Conservation (phyloP, 1,140 invertebrate genomes). For the Pteromalus puparum region DNA sequence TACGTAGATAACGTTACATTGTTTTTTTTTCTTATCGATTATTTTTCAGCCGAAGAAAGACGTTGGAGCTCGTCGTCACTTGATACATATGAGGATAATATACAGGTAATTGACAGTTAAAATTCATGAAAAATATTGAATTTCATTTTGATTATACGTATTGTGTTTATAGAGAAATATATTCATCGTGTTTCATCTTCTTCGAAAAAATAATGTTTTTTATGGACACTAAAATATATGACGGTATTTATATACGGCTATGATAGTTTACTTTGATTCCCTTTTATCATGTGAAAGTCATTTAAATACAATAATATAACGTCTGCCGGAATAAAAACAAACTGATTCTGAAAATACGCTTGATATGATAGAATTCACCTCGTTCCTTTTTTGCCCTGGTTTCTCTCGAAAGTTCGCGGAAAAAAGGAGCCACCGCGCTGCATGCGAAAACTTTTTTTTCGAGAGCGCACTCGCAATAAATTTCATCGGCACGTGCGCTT, state of each 20-base stretch:
- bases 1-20: too few relatives aligned
- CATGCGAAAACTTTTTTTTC: neutral
- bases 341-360: neutral
- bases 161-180: constrained; percentile 31
- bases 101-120: constrained; percentile 43
- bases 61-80: neutral
- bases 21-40: neutral
- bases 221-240: constrained; percentile 12
- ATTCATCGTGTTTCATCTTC: constrained; percentile 3
- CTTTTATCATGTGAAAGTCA: constrained; percentile 9
- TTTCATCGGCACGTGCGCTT: neutral
- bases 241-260: neutral
- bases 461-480: neutral
- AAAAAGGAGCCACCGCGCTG: neutral
- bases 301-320: too few relatives aligned
- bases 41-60: neutral
- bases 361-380: neutral
- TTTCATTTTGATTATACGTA: constrained; percentile 16
- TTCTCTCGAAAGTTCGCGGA: neutral
- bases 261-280: constrained; percentile 36
- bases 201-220: constrained; percentile 39
- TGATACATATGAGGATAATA: constrained; percentile 22
- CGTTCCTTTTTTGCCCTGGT: neutral
- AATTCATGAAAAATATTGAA: constrained; percentile 40
- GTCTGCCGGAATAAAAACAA: neutral